These are phyloP conservation scores for Mobula birostris DNA, from an alignment of 2,113 vertebrate genomes.

Conservation along the genomic window DNA sequence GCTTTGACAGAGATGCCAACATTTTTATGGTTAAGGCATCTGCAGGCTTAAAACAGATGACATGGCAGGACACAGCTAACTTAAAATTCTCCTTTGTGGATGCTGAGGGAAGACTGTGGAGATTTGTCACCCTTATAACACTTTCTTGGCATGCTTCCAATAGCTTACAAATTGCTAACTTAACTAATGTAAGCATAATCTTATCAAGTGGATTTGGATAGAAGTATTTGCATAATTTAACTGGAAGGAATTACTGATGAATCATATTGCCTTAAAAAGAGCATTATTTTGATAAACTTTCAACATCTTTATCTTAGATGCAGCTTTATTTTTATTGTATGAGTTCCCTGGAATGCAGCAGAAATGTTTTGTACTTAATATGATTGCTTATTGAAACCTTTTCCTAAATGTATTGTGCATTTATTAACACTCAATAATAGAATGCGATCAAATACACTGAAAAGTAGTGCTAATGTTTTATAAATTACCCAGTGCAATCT, in stretches of 20 bases:
- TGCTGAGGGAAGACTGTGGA: background rate
- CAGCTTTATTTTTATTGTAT: background rate
- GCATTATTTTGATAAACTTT: background rate
- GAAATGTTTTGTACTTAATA: background rate
- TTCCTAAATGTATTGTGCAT: background rate
- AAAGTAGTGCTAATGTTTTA: background rate
- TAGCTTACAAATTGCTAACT: background rate
- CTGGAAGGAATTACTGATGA: background rate
- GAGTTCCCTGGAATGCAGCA: background rate
- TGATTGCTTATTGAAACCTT: too few relatives aligned
- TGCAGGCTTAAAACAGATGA: background rate
- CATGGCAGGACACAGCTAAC: background rate
- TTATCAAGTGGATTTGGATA: background rate
- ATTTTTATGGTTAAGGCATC: background rate
- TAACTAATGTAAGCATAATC: background rate
- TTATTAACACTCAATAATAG: background rate
- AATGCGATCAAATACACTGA: background rate
- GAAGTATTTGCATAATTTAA: background rate
- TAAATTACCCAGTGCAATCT: background rate
- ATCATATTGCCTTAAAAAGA: background rate
- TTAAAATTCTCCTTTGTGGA: background rate
- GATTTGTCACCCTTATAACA: background rate
- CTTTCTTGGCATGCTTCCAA: background rate
- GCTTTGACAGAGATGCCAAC: background rate
- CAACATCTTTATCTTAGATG: background rate